Percentiles rank a stretch among this genome's conserved stretches.
Conservation (phyloP, 2,113 vertebrate genomes). For the Archilochus colubris region DNA sequence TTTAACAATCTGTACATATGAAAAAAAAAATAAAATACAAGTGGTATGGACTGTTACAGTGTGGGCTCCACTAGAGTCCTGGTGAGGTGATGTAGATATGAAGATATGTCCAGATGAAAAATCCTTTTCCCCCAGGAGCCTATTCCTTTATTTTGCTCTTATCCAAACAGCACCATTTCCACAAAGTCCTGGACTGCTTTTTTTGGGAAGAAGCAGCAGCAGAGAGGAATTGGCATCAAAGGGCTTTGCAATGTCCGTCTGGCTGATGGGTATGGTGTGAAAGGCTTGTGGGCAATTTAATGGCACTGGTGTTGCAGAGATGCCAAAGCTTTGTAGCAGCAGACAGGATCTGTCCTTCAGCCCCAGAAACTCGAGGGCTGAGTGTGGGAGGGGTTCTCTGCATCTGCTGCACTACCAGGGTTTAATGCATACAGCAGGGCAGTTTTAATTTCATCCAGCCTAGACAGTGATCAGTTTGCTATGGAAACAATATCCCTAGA, state of each 20-base stretch:
- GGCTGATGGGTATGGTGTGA: background rate
- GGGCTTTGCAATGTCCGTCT: background rate
- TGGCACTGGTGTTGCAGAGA: background rate
- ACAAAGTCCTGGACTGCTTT: background rate
- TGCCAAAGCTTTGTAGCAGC: background rate
- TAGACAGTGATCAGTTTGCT: background rate
- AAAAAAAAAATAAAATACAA: background rate
- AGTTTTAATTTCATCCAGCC: background rate
- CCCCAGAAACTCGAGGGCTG: background rate
- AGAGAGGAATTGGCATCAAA: background rate
- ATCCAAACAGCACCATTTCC: background rate
- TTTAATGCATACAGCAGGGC: background rate
- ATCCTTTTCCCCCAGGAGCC: background rate
- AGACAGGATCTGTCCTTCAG: background rate
- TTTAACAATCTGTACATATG: background rate
- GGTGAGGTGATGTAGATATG: background rate
- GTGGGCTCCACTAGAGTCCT: conserved; percentile 4
- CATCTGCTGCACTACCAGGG: background rate
- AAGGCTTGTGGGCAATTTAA: background rate
- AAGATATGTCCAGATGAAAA: conserved; percentile 25
- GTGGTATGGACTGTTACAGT: background rate
- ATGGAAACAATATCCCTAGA: background rate
- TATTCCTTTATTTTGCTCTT: background rate
- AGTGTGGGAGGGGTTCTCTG: background rate
- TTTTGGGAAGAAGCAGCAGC: background rate